A percentile compares a stretch with the other conserved stretches of the same genome.
These are phyloP conservation scores for Sminthurides bifidus DNA, from an alignment of 1,140 invertebrate species.

Conservation along the genomic window DNA sequence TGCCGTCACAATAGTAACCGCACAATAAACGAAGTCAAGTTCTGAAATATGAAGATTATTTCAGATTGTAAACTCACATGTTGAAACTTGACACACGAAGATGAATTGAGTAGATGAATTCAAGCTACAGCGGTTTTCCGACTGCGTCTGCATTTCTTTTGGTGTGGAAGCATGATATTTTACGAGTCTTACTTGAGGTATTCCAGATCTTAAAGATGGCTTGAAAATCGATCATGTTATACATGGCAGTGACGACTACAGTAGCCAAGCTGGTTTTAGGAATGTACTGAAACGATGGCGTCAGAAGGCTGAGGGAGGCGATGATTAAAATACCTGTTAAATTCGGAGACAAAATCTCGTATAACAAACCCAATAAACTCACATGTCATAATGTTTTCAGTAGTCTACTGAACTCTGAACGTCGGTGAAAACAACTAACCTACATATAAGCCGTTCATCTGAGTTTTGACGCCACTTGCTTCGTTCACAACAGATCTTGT, in stretches of 20 bases:
- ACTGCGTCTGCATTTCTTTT: neutral
- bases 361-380: constrained; percentile 18
- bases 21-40: constrained; percentile 60
- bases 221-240: constrained; percentile 84
- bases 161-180: neutral
- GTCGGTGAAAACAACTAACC: constrained; percentile 40
- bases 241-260: constrained; percentile 68
- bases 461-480: constrained; percentile 78
- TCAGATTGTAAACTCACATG: constrained; percentile 8
- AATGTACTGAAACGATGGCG: constrained; percentile 33
- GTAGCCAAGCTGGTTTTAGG: constrained; percentile 36
- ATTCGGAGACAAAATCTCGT: neutral
- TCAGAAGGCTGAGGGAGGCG: constrained; percentile 19
- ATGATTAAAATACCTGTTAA: constrained; percentile 22
- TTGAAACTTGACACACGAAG: neutral
- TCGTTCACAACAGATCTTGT: constrained; percentile 86
- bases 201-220: constrained; percentile 76
- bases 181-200: constrained; percentile 55
- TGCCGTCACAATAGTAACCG: constrained; percentile 69
- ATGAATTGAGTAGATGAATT: neutral
- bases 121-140: neutral
- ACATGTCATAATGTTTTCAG: neutral
- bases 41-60: constrained; percentile 43
- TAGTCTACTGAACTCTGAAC: neutral
- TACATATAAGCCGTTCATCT: constrained; percentile 74